Percentiles rank a stretch among this genome's conserved stretches.
phyloP scores from a whole-genome alignment of 1,140 invertebrate species.

The Galleria mellonella region DNA sequence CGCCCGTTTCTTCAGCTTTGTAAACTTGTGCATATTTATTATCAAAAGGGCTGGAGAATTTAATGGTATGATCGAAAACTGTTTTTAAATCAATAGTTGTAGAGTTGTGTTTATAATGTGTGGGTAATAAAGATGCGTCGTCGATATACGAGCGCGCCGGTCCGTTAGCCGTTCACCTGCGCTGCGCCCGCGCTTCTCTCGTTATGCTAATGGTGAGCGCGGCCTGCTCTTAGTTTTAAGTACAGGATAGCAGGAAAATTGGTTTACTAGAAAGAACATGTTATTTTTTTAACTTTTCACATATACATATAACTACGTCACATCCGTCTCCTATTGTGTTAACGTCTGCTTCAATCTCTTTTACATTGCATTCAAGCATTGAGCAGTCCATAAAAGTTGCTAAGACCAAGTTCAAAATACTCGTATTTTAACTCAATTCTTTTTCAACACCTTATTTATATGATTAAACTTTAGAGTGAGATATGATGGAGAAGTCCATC shows the following conservation, averaged over 20 bases:
- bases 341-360: too few species aligned
- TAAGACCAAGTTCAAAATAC: too few species aligned
- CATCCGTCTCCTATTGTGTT: too few species aligned
- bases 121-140: conserved; percentile 40
- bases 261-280: conserved; percentile 14
- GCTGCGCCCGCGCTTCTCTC: conserved; percentile 66
- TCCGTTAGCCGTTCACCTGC: conserved; percentile 67
- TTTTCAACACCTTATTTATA: too few species aligned
- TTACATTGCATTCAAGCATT: too few species aligned
- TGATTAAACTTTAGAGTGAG: too few species aligned
- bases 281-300: neutral
- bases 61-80: conserved; percentile 21
- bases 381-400: too few species aligned
- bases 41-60: conserved; percentile 26
- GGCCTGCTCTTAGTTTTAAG: conserved; percentile 31
- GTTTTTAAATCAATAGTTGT: conserved; percentile 22
- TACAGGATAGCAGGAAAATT: conserved; percentile 21
- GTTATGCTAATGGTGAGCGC: conserved; percentile 63
- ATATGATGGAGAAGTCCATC: too few species aligned
- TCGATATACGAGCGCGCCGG: conserved; percentile 37
- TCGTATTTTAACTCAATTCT: too few species aligned
- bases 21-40: conserved; percentile 34
- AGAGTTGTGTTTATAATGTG: conserved; percentile 40
- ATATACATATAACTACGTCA: neutral
- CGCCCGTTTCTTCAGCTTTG: conserved; percentile 43